phyloP scores from a whole-genome alignment of 2,888 invertebrate genomes.

The Actias luna region DNA sequence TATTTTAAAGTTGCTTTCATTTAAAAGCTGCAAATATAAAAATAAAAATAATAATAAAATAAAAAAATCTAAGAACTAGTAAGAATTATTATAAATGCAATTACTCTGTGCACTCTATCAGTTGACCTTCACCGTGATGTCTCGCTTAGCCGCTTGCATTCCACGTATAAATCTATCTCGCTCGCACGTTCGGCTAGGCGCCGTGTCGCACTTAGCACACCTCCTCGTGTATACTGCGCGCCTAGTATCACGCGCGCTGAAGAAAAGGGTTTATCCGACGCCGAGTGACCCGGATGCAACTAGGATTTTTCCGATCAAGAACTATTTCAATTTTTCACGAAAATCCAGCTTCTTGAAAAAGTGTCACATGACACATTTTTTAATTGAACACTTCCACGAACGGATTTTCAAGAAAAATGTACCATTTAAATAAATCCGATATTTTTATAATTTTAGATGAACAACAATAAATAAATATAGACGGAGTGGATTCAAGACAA shows the following conservation, averaged over 20 bases:
- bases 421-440: background rate
- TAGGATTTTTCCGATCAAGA: conserved; percentile 70
- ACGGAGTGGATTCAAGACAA: background rate
- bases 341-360: background rate
- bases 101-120: conserved; percentile 65
- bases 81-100: conserved; percentile 14
- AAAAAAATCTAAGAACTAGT: background rate
- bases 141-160: conserved; percentile 65
- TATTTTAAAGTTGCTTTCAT: background rate
- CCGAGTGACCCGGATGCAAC: conserved; percentile 66
- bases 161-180: conserved; percentile 60
- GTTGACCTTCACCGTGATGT: conserved; percentile 74
- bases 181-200: conserved; percentile 50
- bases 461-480: background rate
- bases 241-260: conserved; percentile 82
- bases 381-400: background rate
- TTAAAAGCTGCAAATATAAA: background rate
- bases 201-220: conserved; percentile 46
- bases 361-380: background rate
- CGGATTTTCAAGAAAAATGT: background rate
- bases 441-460: background rate
- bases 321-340: conserved; percentile 24
- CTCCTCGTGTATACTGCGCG: conserved; percentile 63
- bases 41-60: background rate
- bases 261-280: conserved; percentile 83